Conservation (phyloP, 2,113 vertebrate species). For the Echinops telfairi region DNA sequence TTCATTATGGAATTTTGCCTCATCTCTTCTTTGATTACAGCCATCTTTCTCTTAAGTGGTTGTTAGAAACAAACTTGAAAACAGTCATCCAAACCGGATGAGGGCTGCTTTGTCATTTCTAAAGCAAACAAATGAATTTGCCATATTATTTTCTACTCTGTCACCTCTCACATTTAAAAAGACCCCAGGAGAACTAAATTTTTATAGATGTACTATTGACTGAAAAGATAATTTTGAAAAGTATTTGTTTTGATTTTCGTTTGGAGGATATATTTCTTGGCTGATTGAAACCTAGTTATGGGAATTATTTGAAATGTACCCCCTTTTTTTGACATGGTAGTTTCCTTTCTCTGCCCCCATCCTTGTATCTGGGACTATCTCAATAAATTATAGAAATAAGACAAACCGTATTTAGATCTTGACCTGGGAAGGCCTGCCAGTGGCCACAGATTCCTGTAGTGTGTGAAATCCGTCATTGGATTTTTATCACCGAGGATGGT, state of each 20-base stretch:
- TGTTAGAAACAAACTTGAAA: conserved; percentile 71
- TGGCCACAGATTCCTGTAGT: not conserved
- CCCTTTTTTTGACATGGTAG: not conserved
- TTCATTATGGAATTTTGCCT: conserved; percentile 80
- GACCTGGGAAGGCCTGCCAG: not conserved
- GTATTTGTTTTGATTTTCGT: conserved; percentile 56
- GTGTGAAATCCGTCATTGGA: not conserved
- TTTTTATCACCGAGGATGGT: not conserved
- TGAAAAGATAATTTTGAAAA: conserved; percentile 60
- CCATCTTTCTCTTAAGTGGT: conserved; percentile 71
- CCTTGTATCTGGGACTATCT: not conserved
- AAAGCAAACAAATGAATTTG: conserved; percentile 63
- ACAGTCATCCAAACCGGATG: conserved; percentile 12
- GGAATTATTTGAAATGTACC: not conserved
- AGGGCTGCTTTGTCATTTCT: conserved; percentile 57
- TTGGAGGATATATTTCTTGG: conserved; percentile 48
- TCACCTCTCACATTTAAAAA: conserved; percentile 72
- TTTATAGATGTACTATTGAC: conserved; percentile 23
- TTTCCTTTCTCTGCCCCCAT: not conserved
- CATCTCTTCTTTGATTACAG: conserved; percentile 68
- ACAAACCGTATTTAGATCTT: not conserved
- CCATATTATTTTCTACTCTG: conserved; percentile 47
- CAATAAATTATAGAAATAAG: not conserved
- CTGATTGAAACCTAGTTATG: conserved; percentile 42
- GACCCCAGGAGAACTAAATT: conserved; percentile 56